Evolutionary conservation across 2,797 vertebrate genomes (phyloP).

Genomic region (Sebastes steindachneri): DNA sequence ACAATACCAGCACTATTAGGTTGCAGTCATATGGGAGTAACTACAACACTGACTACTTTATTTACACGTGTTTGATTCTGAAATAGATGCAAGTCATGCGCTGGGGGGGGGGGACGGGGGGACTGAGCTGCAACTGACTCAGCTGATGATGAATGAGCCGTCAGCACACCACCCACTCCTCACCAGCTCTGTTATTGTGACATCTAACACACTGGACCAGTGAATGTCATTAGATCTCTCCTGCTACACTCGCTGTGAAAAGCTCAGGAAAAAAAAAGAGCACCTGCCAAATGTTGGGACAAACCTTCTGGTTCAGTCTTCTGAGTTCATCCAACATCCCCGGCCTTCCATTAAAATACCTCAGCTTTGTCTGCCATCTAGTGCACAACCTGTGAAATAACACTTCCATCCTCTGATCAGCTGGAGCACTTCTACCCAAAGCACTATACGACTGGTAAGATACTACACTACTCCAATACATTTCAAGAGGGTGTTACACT

Average conservation of each 20-base stretch:
- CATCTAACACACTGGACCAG: slow-evolving; percentile 16
- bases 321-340: neutral
- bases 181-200: slow-evolving; percentile 24
- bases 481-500: neutral
- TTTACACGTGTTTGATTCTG: neutral
- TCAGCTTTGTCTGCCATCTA: slow-evolving; percentile 44
- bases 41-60: neutral
- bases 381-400: slow-evolving; percentile 4
- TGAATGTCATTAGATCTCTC: slow-evolving; percentile 3
- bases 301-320: neutral
- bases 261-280: neutral
- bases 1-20: neutral
- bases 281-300: neutral
- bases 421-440: neutral
- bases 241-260: neutral
- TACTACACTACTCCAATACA: neutral
- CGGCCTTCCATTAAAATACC: neutral
- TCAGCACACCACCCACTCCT: slow-evolving; percentile 26
- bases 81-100: slow-evolving; percentile 17
- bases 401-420: neutral
- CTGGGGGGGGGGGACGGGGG: neutral
- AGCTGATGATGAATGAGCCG: slow-evolving; percentile 35
- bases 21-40: neutral
- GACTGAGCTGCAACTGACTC: slow-evolving; percentile 28
- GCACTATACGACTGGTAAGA: neutral